phyloP scores from a whole-genome alignment of 2,888 invertebrate genomes.

The Seladonia tumulorum region DNA sequence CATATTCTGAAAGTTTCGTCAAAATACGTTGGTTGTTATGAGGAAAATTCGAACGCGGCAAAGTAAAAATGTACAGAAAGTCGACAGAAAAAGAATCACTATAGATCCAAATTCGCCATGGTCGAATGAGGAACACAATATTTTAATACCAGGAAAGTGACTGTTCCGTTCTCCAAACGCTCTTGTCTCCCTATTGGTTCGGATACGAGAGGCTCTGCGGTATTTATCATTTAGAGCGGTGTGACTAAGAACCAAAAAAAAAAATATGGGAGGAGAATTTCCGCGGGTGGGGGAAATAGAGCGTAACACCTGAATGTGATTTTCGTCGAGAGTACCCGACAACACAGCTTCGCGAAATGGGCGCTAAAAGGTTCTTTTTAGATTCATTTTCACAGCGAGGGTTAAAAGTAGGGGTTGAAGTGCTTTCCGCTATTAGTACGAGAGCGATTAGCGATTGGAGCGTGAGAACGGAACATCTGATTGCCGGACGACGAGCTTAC shows the following conservation, averaged over 20 bases:
- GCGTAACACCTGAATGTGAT: constrained; percentile 35
- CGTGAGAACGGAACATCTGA: constrained; percentile 71
- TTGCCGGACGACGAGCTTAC: constrained; percentile 67
- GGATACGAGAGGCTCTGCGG: neutral
- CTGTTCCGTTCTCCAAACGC: too few relatives aligned
- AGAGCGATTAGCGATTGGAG: constrained; percentile 69
- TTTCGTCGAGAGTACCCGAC: constrained; percentile 38
- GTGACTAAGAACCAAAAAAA: constrained; percentile 17
- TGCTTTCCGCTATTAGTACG: constrained; percentile 68
- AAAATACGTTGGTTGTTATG: too few relatives aligned
- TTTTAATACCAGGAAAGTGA: too few relatives aligned
- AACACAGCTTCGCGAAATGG: constrained; percentile 45
- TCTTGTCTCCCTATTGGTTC: neutral
- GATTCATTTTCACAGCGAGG: constrained; percentile 63
- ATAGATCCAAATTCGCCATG: too few relatives aligned
- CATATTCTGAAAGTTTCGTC: too few relatives aligned
- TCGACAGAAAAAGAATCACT: too few relatives aligned
- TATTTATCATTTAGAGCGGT: neutral
- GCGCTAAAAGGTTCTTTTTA: constrained; percentile 56
- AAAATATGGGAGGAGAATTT: constrained; percentile 30
- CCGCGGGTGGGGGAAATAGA: constrained; percentile 21
- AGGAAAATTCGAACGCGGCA: too few relatives aligned
- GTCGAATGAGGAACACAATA: too few relatives aligned
- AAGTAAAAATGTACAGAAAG: too few relatives aligned
- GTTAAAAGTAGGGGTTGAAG: constrained; percentile 66